These are phyloP conservation scores for Drosophila setifemur DNA, from an alignment of 1,140 invertebrate genomes.

Conservation along the genomic window DNA sequence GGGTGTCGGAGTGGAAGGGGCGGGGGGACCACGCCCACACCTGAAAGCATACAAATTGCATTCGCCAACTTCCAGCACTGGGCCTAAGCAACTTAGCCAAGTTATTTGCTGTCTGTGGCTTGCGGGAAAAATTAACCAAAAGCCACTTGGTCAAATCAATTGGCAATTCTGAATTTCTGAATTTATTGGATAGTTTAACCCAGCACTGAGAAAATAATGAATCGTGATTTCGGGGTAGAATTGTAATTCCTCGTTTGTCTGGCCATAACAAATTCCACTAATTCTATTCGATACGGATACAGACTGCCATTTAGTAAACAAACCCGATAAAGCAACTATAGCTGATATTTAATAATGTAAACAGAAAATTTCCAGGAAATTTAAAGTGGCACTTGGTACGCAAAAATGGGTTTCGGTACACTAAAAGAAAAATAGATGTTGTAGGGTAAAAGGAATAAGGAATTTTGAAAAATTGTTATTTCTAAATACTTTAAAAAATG, in stretches of 20 bases:
- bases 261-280: constrained; percentile 24
- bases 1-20: constrained; percentile 3
- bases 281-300: constrained; percentile 14
- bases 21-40: constrained; percentile 40
- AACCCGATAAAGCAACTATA: not conserved
- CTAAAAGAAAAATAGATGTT: too few relatives aligned
- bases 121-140: constrained; percentile 41
- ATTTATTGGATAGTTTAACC: constrained; percentile 10
- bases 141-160: constrained; percentile 11
- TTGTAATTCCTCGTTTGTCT: constrained; percentile 7
- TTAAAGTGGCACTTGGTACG: not conserved
- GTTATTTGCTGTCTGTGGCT: too few relatives aligned
- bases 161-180: not conserved
- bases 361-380: constrained; percentile 34
- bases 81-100: constrained; percentile 32
- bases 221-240: not conserved
- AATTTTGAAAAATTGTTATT: too few relatives aligned
- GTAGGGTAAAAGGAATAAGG: too few relatives aligned
- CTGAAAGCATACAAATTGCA: constrained; percentile 52
- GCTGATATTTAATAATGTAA: constrained; percentile 24
- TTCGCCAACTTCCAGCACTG: constrained; percentile 56
- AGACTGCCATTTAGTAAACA: constrained; percentile 8
- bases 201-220: constrained; percentile 3
- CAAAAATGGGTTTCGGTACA: too few relatives aligned
- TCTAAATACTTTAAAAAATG: too few relatives aligned